phyloP scores from a whole-genome alignment of 2,113 vertebrate species.

The Mixornis gularis region DNA sequence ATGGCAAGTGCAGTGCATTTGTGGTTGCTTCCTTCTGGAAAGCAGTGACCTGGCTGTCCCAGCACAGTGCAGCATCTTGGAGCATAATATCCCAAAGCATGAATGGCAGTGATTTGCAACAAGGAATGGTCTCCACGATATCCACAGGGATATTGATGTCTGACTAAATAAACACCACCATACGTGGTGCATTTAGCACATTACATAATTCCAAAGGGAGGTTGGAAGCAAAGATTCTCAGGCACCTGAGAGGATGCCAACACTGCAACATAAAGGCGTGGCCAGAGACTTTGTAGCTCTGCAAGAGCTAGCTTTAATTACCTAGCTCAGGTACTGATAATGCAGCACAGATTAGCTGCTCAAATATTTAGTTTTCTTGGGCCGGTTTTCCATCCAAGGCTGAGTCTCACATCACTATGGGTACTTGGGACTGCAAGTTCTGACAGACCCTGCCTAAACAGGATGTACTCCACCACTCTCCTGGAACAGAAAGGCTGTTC shows the following conservation, averaged over 20 bases:
- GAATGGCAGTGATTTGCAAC: background rate
- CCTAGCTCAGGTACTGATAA: conserved; percentile 3
- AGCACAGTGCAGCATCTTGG: background rate
- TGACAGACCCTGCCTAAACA: background rate
- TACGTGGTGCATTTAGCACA: background rate
- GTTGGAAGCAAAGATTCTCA: background rate
- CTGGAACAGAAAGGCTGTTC: background rate
- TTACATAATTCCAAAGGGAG: background rate
- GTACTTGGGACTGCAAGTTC: background rate
- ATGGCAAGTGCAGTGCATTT: background rate
- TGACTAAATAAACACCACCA: background rate
- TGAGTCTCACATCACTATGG: background rate
- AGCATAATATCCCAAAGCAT: background rate
- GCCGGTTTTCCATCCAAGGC: conserved; percentile 4
- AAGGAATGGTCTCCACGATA: background rate
- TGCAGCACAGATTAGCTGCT: conserved; percentile 22
- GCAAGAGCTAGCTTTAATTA: background rate
- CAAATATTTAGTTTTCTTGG: conserved; percentile 50
- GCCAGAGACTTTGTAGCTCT: background rate
- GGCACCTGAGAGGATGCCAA: background rate
- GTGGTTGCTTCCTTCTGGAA: background rate
- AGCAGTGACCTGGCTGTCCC: background rate
- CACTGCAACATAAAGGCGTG: background rate
- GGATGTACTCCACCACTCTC: background rate
- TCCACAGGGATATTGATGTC: background rate